A percentile compares a stretch with the other conserved stretches of the same genome.
phyloP scores from a whole-genome alignment of 2,797 vertebrate species.

The Apogon hyalosoma region DNA sequence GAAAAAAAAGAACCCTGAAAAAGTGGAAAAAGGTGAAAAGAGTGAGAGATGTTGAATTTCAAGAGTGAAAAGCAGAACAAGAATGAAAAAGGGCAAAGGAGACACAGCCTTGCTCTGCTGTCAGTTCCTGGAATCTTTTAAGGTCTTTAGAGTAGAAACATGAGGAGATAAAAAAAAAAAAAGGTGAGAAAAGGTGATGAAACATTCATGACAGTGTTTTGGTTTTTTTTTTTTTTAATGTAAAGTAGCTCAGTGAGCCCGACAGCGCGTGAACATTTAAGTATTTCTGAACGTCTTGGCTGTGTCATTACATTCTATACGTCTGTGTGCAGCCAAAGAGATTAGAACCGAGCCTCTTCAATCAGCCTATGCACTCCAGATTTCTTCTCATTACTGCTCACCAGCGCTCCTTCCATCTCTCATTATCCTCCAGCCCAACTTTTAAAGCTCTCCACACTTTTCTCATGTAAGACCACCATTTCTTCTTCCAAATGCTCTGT shows the following conservation, averaged over 20 bases:
- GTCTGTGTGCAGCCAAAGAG: slow-evolving; percentile 5
- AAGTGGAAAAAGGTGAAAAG: not conserved
- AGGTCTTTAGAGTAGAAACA: slow-evolving; percentile 20
- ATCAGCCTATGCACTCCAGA: slow-evolving; percentile 33
- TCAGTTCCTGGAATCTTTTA: slow-evolving; percentile 15
- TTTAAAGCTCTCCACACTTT: slow-evolving; percentile 10
- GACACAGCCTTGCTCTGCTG: slow-evolving; percentile 5
- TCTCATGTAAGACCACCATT: slow-evolving; percentile 15
- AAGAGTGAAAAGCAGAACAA: slow-evolving; percentile 14
- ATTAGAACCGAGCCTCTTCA: slow-evolving; percentile 41
- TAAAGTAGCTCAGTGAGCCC: slow-evolving; percentile 30
- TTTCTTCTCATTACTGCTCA: slow-evolving; percentile 23
- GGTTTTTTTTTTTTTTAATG: slow-evolving; percentile 33
- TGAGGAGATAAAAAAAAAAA: slow-evolving; percentile 1
- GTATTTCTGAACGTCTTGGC: slow-evolving; percentile 20
- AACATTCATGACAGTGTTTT: slow-evolving; percentile 19
- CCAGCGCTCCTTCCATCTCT: not conserved
- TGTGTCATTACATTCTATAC: slow-evolving; percentile 32
- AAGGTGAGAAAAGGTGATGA: slow-evolving; percentile 24
- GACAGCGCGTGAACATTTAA: slow-evolving; percentile 19
- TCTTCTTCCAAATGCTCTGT: slow-evolving; percentile 25
- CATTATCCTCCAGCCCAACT: slow-evolving; percentile 23
- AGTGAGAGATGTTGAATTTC: slow-evolving; percentile 13
- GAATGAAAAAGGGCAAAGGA: slow-evolving; percentile 18
- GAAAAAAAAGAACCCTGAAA: not conserved